These are phyloP conservation scores for Troglohyphantes excavatus DNA, from an alignment of 2,888 invertebrate genomes.

Conservation along the genomic window DNA sequence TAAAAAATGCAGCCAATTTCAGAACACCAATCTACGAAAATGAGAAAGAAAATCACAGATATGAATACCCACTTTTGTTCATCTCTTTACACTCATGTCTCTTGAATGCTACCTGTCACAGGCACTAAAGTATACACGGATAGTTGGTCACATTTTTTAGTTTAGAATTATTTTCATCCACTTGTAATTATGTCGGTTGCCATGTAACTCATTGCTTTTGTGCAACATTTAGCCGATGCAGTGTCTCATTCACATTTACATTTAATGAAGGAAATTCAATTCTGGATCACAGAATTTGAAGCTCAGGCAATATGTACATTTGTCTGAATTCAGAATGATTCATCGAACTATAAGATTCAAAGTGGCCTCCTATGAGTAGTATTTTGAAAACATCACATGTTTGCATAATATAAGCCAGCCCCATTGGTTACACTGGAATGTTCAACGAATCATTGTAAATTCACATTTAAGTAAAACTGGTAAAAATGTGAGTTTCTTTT, in stretches of 20 bases:
- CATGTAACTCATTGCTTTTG: constrained; percentile 6
- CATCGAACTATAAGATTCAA: not conserved
- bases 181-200: not conserved
- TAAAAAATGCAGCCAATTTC: no score
- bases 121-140: constrained; percentile 25
- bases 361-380: no score
- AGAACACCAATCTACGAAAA: not conserved
- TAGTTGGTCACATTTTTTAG: constrained; percentile 24
- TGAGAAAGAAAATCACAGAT: constrained; percentile 50
- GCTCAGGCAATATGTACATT: constrained; percentile 44
- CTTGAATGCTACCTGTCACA: not conserved
- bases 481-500: not conserved
- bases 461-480: constrained; percentile 10
- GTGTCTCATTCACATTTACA: not conserved
- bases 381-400: no score
- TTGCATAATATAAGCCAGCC: no score
- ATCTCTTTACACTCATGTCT: not conserved
- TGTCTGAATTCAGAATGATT: not conserved
- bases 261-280: constrained; percentile 15
- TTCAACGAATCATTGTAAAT: no score
- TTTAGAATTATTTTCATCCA: constrained; percentile 14
- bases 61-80: not conserved
- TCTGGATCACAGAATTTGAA: constrained; percentile 61
- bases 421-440: no score
- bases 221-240: not conserved